Evolutionary conservation across 2,113 vertebrate species (phyloP), one percentile per base, ranked within the genome.

Genomic region (Anolis sagrei): DNA sequence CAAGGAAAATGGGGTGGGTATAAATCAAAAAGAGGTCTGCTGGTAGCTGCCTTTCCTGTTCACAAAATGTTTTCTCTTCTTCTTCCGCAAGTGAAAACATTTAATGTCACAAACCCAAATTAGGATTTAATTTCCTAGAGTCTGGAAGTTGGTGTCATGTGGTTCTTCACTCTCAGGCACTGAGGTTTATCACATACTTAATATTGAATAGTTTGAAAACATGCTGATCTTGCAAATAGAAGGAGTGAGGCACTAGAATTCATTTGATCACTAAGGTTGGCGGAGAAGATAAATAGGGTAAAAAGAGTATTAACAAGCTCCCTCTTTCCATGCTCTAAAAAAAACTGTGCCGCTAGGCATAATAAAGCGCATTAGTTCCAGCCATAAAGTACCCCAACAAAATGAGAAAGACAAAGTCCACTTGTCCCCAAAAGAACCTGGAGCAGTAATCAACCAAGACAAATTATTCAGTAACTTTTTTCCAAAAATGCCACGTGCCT

Each of bases 31-130:
- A 27, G 77, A 82, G 92, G 84, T 91, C 83, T 92, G 83, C 21
- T 76, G 72, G 72, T 93, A 95, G 91, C 93, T 94, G 89, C 78
- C 78, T 61, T 86, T 79, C 83, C 73, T 86, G 19, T n/a, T 93
- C 79, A 76, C 77, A 89, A 87, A 89, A 92, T 82, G 86, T 34
- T 48, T 66, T 84, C 1, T 82, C 86, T 82, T 81, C 54, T 79
- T 84, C 34, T 89, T 64, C 92, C 54, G 89, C 74, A 87, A 93
- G 91, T 85, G 51, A 76, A 83, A 83, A 92, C 90, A 87, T 18
- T 8, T 51, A 62, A 75, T 36, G 2, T 7, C 58, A 77, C 25
- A 29, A 89, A 29, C 7, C 25, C 87, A 61, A 76, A 69, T 75
- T 89, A 84, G 70, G 69, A 64, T 69, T 82, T 81, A 2, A 74